Evolutionary conservation across 1,140 invertebrate species (phyloP), one percentile per base, ranked within the genome.

Genomic region (Anastatus disparis): DNA sequence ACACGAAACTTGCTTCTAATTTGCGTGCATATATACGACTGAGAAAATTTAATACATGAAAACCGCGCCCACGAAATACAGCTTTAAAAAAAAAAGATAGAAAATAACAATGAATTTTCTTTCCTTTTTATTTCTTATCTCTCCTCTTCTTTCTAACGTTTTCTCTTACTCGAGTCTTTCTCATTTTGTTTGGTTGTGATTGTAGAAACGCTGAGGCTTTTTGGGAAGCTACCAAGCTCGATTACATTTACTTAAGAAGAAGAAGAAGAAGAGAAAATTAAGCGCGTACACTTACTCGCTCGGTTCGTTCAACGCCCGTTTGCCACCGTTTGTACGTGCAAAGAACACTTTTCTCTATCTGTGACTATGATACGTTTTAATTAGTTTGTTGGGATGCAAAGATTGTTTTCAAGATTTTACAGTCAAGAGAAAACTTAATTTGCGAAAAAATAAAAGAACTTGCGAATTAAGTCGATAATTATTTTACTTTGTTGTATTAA

Each of bases 21-120:
- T 82, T 82, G 75, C 77, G 76, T 77, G 74, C 75, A 76, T 76
- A 70, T 71, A 73, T n/a, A 72, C 72, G 29, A 61, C 71, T 70
- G 70, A 75, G 75, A 77, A 79, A 81, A 81, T 82, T 81, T 82
- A 80, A 82, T 78, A 78, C 80, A 67, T 75, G 75, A 77, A 35
- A 77, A 80, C 78, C 70, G 75, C 77, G 76, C 75, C 76, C 75
- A 72, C 63, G 59, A n/a, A 72, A 71, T 69, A 74, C 65, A n/a
- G n/a, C n/a, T n/a, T n/a, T n/a, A n/a, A n/a, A n/a, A n/a, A n/a
- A n/a, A n/a, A n/a, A n/a, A n/a, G n/a, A n/a, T n/a, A n/a, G n/a
- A n/a, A n/a, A n/a, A n/a, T n/a, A n/a, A n/a, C n/a, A n/a, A n/a
- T n/a, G n/a, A n/a, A n/a, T n/a, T n/a, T n/a, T n/a, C n/a, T n/a